Evolutionary conservation across 2,888 invertebrate genomes (phyloP).

Genomic region (Tenthredo mesomela): DNA sequence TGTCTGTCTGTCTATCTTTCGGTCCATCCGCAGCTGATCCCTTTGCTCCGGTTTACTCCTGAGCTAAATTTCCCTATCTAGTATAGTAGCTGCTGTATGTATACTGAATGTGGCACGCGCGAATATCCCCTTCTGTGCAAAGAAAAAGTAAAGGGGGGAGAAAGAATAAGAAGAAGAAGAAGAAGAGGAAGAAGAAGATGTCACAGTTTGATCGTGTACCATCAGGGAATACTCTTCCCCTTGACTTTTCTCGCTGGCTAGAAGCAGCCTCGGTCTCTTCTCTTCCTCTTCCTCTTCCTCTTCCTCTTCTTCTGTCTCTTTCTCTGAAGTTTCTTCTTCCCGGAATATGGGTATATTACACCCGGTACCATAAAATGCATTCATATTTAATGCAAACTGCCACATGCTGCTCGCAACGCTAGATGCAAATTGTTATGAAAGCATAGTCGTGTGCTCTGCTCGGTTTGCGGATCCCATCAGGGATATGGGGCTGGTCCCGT

Average conservation of each 20-base stretch:
- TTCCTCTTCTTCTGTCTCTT: not conserved
- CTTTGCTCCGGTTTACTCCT: constrained; percentile 14
- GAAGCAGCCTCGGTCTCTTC: not conserved
- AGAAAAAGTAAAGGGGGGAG: not conserved
- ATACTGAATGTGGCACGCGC: not conserved
- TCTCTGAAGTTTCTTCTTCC: not conserved
- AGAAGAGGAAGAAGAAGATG: constrained; percentile 8
- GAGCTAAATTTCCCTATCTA: not conserved
- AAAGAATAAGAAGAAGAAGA: constrained; percentile 16
- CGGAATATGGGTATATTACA: constrained; percentile 58
- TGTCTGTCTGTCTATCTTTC: constrained; percentile 7
- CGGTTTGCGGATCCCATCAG: constrained; percentile 44
- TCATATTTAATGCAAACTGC: constrained; percentile 73
- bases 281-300: not conserved
- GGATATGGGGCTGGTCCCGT: constrained; percentile 41
- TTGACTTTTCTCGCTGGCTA: not conserved
- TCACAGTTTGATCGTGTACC: constrained; percentile 55
- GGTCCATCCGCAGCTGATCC: not conserved
- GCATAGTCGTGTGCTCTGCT: constrained; percentile 69
- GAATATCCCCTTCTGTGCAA: not conserved
- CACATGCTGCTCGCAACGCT: constrained; percentile 53
- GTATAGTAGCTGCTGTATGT: not conserved
- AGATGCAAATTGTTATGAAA: constrained; percentile 77
- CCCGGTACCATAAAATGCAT: constrained; percentile 68
- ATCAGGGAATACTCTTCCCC: constrained; percentile 42